Conservation (phyloP, 1,140 invertebrate genomes). For the Latrodectus geometricus region DNA sequence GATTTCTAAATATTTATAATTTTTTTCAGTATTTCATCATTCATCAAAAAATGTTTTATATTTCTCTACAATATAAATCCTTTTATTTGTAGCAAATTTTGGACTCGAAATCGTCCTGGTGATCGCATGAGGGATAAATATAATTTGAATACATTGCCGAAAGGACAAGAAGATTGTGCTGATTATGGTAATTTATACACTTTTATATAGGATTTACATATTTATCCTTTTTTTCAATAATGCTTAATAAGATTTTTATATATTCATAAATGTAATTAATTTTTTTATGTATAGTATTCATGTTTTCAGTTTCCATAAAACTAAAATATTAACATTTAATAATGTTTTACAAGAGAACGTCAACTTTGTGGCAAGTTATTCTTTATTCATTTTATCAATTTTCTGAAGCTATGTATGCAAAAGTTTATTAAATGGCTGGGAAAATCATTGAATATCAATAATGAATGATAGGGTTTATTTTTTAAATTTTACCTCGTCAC, state of each 20-base stretch:
- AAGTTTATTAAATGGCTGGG: too few species aligned
- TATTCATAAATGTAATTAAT: not conserved
- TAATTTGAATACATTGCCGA: conserved; percentile 92
- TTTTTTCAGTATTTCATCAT: not conserved
- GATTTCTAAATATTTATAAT: not conserved
- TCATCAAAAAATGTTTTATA: not conserved
- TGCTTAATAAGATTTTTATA: not conserved
- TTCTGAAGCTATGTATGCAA: too few species aligned
- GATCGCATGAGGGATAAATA: conserved; percentile 98
- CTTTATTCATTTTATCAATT: too few species aligned
- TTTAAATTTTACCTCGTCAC: too few species aligned
- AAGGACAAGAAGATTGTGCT: conserved; percentile 78
- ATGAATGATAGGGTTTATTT: too few species aligned
- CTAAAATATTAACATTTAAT: too few species aligned
- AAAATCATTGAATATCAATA: too few species aligned
- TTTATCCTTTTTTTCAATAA: not conserved
- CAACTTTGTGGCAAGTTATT: too few species aligned
- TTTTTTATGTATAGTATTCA: not conserved
- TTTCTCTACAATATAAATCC: not conserved
- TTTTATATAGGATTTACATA: conserved; percentile 8
- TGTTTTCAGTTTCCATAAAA: too few species aligned
- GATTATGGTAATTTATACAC: conserved; percentile 65
- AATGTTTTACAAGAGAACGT: too few species aligned
- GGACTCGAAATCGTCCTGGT: conserved; percentile 98
- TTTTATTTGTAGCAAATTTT: conserved; percentile 84